These are phyloP conservation scores for Tokudaia tokunoshimensis DNA, from an alignment of 2,797 vertebrate species.

Conservation along the genomic window DNA sequence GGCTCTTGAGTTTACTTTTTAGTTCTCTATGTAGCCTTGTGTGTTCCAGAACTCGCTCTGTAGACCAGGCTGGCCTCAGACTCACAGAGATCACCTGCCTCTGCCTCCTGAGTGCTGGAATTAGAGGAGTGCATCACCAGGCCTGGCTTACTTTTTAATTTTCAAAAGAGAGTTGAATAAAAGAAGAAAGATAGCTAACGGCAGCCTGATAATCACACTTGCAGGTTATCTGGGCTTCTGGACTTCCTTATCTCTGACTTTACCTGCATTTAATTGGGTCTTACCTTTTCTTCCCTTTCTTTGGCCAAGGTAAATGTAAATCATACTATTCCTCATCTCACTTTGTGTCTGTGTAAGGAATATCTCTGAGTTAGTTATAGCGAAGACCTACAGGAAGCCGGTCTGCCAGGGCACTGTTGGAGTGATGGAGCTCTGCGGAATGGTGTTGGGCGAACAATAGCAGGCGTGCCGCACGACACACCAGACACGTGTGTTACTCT, in stretches of 20 bases:
- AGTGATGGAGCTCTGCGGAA: not conserved
- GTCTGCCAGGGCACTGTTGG: not conserved
- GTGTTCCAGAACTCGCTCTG: not conserved
- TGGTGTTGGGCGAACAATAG: not conserved
- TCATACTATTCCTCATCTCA: constrained; percentile 22
- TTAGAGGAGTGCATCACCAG: not conserved
- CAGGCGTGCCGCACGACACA: not conserved
- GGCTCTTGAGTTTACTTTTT: constrained; percentile 45
- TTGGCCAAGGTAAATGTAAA: constrained; percentile 11
- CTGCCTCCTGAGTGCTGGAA: not conserved
- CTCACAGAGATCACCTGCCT: not conserved
- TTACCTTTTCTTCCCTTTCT: not conserved
- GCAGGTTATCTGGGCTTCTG: not conserved
- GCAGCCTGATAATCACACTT: not conserved
- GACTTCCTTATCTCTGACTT: not conserved
- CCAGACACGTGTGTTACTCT: not conserved
- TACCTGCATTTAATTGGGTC: not conserved
- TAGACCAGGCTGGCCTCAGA: not conserved
- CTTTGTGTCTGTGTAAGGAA: constrained; percentile 11
- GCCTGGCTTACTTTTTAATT: constrained; percentile 41
- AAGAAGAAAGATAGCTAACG: constrained; percentile 13
- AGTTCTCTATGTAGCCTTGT: constrained; percentile 4
- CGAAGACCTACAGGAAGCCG: not conserved
- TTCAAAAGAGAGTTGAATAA: constrained; percentile 44
- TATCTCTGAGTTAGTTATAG: not conserved